phyloP scores from a whole-genome alignment of 2,888 invertebrate species.

The Watsonalla binaria region DNA sequence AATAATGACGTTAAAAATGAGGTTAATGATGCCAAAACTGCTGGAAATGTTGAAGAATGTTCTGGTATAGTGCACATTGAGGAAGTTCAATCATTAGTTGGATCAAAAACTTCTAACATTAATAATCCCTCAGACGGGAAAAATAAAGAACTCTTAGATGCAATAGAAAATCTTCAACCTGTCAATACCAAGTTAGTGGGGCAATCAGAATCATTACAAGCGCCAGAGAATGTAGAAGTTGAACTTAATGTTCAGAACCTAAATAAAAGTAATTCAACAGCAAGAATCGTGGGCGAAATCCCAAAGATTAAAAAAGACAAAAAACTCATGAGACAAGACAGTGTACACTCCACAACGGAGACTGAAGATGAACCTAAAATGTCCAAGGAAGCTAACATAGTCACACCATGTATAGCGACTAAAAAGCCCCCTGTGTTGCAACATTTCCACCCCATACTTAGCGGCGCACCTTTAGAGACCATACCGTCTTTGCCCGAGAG shows the following conservation, averaged over 20 bases:
- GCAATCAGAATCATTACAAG: background rate
- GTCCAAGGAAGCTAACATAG: constrained; percentile 51
- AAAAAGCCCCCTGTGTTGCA: constrained; percentile 46
- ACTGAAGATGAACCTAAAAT: constrained; percentile 40
- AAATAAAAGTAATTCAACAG: constrained; percentile 4
- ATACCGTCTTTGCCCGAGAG: constrained; percentile 66
- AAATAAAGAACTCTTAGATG: no score
- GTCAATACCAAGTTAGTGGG: no score
- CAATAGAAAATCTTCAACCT: no score
- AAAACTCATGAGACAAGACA: constrained; percentile 58
- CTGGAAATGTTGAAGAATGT: constrained; percentile 13
- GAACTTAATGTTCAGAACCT: background rate
- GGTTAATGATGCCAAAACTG: constrained; percentile 6
- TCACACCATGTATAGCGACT: constrained; percentile 39
- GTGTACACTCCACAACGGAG: constrained; percentile 50
- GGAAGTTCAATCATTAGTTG: constrained; percentile 18
- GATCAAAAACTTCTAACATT: constrained; percentile 5
- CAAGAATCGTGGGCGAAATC: constrained; percentile 3
- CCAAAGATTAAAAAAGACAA: constrained; percentile 13
- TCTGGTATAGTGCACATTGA: constrained; percentile 28
- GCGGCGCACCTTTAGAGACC: constrained; percentile 59
- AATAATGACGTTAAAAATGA: constrained; percentile 8
- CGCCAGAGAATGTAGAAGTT: background rate
- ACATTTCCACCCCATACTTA: constrained; percentile 60
- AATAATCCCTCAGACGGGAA: no score